phyloP scores from a whole-genome alignment of 30 jellyfish, hydroid and myxozoan genomes.

The Hydractinia symbiolongicarpus region DNA sequence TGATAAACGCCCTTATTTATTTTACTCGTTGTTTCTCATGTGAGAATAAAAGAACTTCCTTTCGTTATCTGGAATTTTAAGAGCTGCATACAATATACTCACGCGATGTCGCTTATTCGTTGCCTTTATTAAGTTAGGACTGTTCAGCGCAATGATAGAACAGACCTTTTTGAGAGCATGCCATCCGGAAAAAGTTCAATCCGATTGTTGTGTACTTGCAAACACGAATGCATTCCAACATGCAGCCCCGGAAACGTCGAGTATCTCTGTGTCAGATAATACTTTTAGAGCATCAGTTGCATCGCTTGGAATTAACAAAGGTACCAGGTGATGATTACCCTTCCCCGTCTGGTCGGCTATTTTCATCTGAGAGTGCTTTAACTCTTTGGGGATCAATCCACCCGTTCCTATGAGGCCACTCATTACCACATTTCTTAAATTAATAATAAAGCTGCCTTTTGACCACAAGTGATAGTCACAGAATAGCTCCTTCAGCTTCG shows the following conservation, averaged over 20 bases:
- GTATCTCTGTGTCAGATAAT: neutral
- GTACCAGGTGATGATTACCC: slow-evolving; percentile 6
- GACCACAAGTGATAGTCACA: slow-evolving; percentile 10
- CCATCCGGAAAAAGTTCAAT: slow-evolving; percentile 1
- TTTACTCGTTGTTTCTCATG: neutral
- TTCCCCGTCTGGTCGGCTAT: slow-evolving; percentile 7
- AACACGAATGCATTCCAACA: neutral
- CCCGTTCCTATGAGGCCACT: neutral
- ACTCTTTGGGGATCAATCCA: neutral
- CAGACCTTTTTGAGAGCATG: neutral
- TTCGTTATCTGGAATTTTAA: neutral
- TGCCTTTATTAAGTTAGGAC: slow-evolving; percentile 1
- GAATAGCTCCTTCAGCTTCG: neutral
- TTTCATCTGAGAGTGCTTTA: neutral
- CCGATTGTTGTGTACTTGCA: slow-evolving; percentile 7
- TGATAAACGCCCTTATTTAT: neutral
- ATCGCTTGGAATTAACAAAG: slow-evolving; percentile 5
- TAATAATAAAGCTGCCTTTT: neutral
- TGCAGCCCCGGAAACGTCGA: neutral
- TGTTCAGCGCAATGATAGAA: neutral
- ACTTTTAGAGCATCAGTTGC: neutral
- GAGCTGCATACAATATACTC: slow-evolving; percentile 1
- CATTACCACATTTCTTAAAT: slow-evolving; percentile 8
- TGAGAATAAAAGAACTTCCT: neutral
- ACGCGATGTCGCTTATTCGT: slow-evolving; percentile 14